Evolutionary conservation across 2,888 invertebrate genomes (phyloP), one percentile per base, ranked within the genome.

Genomic region (Epirrhoe tristata): DNA sequence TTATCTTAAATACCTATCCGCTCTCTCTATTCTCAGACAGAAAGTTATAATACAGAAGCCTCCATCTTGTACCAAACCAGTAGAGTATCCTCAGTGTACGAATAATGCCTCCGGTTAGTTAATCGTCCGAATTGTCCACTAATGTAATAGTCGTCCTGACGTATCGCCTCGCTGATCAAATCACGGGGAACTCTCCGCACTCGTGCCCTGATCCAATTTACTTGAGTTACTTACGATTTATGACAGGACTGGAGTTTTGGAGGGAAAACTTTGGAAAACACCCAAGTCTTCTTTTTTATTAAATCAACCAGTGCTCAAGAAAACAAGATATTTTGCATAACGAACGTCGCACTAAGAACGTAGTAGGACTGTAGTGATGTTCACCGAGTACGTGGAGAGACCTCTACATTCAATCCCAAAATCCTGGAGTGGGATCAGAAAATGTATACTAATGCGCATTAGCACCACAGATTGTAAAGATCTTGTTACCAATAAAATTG

Each of bases 101-200:
- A 68, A 54, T 63, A 68, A 64, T 64, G 50, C 63, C 53, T 61
- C 51, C 68, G 62, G 71, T 74, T 67, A 71, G 70, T 71, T 70
- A 74, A 75, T 73, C 72, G 74, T 70, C 70, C 34, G 55, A 71
- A 76, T 74, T 71, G 74, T 75, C 75, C 76, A 67, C 73, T 77
- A 80, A 79, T 77, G 75, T 75, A 70, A 79, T 79, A 74, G 73
- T 59, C 34, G 46, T 32, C 51, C 62, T 63, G 67, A 68, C 54
- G 64, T 64, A 68, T 64, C 64, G 60, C 52, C 58, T 68, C 63
- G 63, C 67, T 58, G 64, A 68, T 68, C 54, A 57, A 61, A 61
- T 68, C 64, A 68, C 67, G 50, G 50, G 32, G 48, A 51, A 68
- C 61, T 64, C 67, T 60, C 43, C 51, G 8, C 7, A 16, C 53